Evolutionary conservation across 2,888 invertebrate genomes (phyloP), one percentile per base, ranked within the genome.

Genomic region (Meta bourneti): DNA sequence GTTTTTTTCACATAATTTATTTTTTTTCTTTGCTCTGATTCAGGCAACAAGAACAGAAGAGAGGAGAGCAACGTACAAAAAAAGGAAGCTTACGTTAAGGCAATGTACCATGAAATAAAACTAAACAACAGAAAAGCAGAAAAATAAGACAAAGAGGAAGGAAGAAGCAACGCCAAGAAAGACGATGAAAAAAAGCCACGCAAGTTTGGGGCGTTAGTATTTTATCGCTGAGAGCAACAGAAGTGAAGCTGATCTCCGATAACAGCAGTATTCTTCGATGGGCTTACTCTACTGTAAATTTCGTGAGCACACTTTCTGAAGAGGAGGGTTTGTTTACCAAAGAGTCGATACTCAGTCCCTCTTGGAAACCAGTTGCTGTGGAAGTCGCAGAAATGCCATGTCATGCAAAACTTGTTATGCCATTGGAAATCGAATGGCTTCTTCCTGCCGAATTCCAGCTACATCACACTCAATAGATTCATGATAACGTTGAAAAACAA

Each of bases 31-130:
- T 34, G 81, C 81, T 81, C 8, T 70, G 81, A 61, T 61, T 61
- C 61, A 61, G 9, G 11, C 61, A 34, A 34, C 34, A 34, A 34
- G 34, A 34, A 34, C 77, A 77, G 70, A 13, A 78, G 69, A 70
- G 48, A 77, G 70, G 5, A 78, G 69, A 70, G 48, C 77, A 69
- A 85, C 77, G 61, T 54, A 79, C 34, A 70, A 87, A 87, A 84
- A 61, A 61, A 61, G 61, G 61, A 11, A 61, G 69, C 79, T 87
- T 49, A 20, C 78, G 71, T 87, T 34, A 72, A 54, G 49, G 87
- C 87, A 87, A 87, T 87, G 87, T 87, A 87, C 79, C 87, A 87
- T 87, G 87, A 87, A 87, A 71, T 79, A 87, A 87, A 87, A 87
- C 71, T 87, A 87, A 79, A 87, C 79, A 54, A 70, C 19, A 69